Conservation (phyloP, 1,140 invertebrate genomes). For the Brachionus angularis region DNA sequence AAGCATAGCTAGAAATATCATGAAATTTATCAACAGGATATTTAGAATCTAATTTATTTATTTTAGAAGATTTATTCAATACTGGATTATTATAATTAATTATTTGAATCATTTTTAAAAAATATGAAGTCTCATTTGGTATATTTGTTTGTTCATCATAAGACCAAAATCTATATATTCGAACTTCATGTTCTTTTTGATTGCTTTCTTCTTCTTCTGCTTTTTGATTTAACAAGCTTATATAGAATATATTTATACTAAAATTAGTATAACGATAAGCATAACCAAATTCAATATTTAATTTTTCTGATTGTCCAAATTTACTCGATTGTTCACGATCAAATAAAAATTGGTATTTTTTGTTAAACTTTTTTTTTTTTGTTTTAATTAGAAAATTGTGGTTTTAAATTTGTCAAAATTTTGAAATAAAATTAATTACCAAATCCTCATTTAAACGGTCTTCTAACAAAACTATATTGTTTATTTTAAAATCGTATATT, state of each 20-base stretch:
- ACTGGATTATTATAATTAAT: slow-evolving; percentile 38
- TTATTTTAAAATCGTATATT: slow-evolving; percentile 37
- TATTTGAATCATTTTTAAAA: slow-evolving; percentile 23
- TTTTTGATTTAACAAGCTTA: neutral
- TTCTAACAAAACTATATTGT: slow-evolving; percentile 38
- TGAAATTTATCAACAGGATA: slow-evolving; percentile 28
- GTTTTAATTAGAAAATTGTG: no score
- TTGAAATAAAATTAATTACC: neutral
- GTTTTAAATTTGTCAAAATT: neutral
- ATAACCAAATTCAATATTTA: slow-evolving; percentile 34
- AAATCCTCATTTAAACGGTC: slow-evolving; percentile 18
- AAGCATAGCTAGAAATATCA: slow-evolving; percentile 8
- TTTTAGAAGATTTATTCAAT: neutral
- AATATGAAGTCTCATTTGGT: slow-evolving; percentile 23
- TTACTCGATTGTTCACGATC: neutral
- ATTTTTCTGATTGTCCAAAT: slow-evolving; percentile 15
- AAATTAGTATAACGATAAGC: slow-evolving; percentile 40
- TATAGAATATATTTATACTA: slow-evolving; percentile 25
- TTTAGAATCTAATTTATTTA: neutral
- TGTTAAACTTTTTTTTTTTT: slow-evolving; percentile 24
- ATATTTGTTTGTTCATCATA: slow-evolving; percentile 7
- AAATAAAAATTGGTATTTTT: slow-evolving; percentile 19
- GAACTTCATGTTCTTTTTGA: slow-evolving; percentile 37
- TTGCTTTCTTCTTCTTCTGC: neutral
- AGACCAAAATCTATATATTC: slow-evolving; percentile 38